A percentile compares a stretch with the other conserved stretches of the same genome.
phyloP scores from a whole-genome alignment of 1,140 invertebrate genomes.

The Orius insidiosus region DNA sequence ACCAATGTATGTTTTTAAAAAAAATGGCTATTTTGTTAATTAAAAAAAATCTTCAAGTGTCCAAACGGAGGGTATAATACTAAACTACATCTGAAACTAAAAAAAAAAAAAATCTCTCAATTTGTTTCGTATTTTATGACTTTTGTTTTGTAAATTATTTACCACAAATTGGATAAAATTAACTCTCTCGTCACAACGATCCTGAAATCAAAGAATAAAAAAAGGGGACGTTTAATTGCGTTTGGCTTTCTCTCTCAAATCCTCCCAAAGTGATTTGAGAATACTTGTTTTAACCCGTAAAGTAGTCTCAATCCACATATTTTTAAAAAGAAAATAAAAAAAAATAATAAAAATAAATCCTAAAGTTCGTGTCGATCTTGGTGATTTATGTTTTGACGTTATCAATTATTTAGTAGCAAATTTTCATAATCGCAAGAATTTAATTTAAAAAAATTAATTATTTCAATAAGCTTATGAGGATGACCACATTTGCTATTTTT shows the following conservation, averaged over 20 bases:
- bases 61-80: neutral
- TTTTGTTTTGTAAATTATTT: neutral
- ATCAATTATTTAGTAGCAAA: no score
- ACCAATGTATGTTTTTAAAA: constrained; percentile 1
- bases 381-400: no score
- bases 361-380: neutral
- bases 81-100: constrained; percentile 14
- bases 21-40: neutral
- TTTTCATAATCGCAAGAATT: neutral
- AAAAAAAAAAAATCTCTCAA: constrained; percentile 7
- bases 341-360: neutral
- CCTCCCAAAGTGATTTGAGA: neutral
- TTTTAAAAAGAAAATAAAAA: neutral
- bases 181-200: neutral
- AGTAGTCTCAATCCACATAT: neutral
- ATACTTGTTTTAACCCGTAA: neutral
- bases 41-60: neutral
- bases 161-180: neutral
- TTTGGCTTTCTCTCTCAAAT: neutral
- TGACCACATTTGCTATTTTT: no score
- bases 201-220: constrained; percentile 15
- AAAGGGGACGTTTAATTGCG: neutral
- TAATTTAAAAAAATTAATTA: neutral
- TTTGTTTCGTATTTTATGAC: neutral
- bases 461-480: neutral